Conservation (phyloP, 2,888 invertebrate species). For the Pristionchus exspectatus region DNA sequence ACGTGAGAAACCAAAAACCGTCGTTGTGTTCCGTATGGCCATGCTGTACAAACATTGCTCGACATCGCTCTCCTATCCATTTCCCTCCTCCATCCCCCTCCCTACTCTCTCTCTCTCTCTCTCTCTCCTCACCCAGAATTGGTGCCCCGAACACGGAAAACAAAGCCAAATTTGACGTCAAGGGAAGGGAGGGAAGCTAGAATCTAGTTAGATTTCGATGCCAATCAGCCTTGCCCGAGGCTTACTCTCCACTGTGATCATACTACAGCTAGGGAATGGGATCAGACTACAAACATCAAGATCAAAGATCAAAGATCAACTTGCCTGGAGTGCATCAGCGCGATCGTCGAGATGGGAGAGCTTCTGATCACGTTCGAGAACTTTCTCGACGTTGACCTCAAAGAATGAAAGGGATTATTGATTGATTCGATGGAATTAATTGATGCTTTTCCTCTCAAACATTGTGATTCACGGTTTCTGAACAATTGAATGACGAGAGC, state of each 20-base stretch:
- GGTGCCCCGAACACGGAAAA: constrained; percentile 6
- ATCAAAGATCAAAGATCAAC: constrained; percentile 21
- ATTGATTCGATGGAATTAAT: neutral
- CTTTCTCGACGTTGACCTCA: constrained; percentile 79
- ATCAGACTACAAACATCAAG: constrained; percentile 1
- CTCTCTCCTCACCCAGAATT: neutral
- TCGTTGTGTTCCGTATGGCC: neutral
- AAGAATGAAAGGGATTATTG: constrained; percentile 49
- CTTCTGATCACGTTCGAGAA: constrained; percentile 79
- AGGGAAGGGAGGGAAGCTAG: neutral
- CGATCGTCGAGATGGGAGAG: constrained; percentile 79
- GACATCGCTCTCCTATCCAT: neutral
- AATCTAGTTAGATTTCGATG: neutral
- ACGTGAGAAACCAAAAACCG: neutral
- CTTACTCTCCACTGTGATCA: neutral
- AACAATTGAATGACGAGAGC: neutral
- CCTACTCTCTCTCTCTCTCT: too few relatives aligned
- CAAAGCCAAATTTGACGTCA: constrained; percentile 37
- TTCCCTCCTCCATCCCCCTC: neutral
- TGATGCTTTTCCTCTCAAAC: neutral
- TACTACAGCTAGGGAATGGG: neutral
- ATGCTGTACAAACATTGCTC: constrained; percentile 22
- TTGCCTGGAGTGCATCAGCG: constrained; percentile 78
- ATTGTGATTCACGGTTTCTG: neutral
- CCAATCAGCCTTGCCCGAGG: neutral